phyloP scores from a whole-genome alignment of 1,140 invertebrate genomes.

The Tigriopus japonicus region DNA sequence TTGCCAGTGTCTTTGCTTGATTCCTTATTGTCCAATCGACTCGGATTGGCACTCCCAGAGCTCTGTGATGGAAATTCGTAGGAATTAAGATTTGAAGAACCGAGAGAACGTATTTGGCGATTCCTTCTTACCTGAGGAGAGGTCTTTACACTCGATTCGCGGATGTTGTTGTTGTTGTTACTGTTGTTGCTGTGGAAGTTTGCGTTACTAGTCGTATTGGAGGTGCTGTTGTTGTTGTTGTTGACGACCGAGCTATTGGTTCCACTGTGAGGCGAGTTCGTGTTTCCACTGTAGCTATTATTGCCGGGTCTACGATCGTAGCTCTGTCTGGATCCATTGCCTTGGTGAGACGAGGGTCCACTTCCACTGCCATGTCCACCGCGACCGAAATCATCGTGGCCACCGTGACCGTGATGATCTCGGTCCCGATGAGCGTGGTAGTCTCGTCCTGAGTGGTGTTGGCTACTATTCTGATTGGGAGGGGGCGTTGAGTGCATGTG shows the following conservation, averaged over 20 bases:
- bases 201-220: neutral
- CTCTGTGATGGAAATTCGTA: neutral
- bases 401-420: constrained; percentile 7
- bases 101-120: too few relatives aligned
- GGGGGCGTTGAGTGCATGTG: neutral
- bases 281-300: constrained; percentile 16
- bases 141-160: too few relatives aligned
- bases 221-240: constrained; percentile 10
- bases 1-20: constrained; percentile 10
- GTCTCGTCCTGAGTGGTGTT: constrained; percentile 11
- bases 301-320: constrained; percentile 12
- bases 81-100: too few relatives aligned
- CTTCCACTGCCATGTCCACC: neutral
- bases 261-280: neutral
- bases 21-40: neutral
- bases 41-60: neutral
- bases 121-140: too few relatives aligned
- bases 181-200: constrained; percentile 16
- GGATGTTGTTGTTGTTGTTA: constrained; percentile 12
- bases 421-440: constrained; percentile 14
- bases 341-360: neutral
- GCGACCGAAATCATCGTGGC: constrained; percentile 2
- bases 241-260: neutral
- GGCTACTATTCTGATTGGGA: too few relatives aligned
- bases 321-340: constrained; percentile 14